A percentile compares a stretch with the other conserved stretches of the same genome.
Evolutionary conservation across 2,888 invertebrate genomes (phyloP).

Genomic region (Rhabditophanes sp.): DNA sequence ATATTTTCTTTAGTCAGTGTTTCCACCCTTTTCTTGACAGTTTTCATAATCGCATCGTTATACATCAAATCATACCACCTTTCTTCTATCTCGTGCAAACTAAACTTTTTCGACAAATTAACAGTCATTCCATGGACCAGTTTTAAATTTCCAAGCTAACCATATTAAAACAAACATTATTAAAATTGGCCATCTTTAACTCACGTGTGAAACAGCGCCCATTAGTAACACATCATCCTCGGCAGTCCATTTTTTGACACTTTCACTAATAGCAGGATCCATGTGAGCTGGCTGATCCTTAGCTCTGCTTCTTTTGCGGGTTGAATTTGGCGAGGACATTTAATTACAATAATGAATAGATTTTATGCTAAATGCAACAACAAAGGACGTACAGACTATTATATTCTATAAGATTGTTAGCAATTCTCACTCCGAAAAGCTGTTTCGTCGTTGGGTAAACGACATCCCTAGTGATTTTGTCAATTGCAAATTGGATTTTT

Average conservation of each 20-base stretch:
- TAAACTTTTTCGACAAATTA: slow-evolving; percentile 87
- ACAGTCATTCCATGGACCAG: slow-evolving; percentile 70
- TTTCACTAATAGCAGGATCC: slow-evolving; percentile 38
- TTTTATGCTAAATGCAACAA: no score
- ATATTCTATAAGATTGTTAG: no score
- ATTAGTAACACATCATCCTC: slow-evolving; percentile 85
- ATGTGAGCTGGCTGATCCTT: no score
- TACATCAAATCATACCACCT: slow-evolving; percentile 89
- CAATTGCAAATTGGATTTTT: no score
- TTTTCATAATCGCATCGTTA: slow-evolving; percentile 68
- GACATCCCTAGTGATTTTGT: no score
- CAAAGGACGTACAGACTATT: no score
- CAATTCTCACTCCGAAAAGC: no score
- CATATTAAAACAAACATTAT: not conserved
- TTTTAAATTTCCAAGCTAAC: slow-evolving; percentile 53
- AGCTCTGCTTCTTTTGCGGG: no score
- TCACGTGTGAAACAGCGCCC: slow-evolving; percentile 72
- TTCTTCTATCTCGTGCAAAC: slow-evolving; percentile 76
- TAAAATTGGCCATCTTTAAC: not conserved
- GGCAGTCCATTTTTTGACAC: slow-evolving; percentile 78
- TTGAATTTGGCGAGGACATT: no score
- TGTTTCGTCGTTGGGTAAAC: no score
- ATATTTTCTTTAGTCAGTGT: slow-evolving; percentile 55
- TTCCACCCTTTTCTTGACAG: slow-evolving; percentile 21
- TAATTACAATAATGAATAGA: no score